Percentiles rank a stretch among this genome's conserved stretches.
Evolutionary conservation across 1,140 invertebrate species (phyloP).

Genomic region (Drosophila ercepeae): DNA sequence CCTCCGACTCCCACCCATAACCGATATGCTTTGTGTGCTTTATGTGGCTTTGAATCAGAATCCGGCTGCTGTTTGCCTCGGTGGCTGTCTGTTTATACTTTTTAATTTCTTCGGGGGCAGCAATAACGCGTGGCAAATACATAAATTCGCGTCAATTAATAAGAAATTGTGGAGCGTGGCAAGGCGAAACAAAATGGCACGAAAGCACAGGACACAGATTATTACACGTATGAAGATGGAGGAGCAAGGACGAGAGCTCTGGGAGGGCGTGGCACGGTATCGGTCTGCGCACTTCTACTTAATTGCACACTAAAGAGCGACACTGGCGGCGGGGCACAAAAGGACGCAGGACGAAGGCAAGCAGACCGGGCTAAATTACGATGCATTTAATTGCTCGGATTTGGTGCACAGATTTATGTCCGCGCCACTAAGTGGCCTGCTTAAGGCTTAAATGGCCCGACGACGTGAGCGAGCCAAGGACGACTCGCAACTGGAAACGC

Average conservation of each 20-base stretch:
- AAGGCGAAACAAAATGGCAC: constrained; percentile 67
- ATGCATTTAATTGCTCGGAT: constrained; percentile 82
- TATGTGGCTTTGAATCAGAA: constrained; percentile 42
- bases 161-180: constrained; percentile 74
- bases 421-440: constrained; percentile 79
- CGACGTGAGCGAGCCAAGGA: constrained; percentile 69
- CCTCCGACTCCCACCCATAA: background rate
- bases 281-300: constrained; percentile 69
- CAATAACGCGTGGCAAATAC: constrained; percentile 80
- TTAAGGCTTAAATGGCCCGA: constrained; percentile 80
- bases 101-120: constrained; percentile 72
- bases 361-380: constrained; percentile 69
- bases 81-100: constrained; percentile 72
- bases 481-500: constrained; percentile 6
- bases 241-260: no score
- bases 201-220: constrained; percentile 47
- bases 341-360: background rate
- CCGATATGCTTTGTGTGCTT: constrained; percentile 47
- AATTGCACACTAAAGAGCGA: constrained; percentile 77
- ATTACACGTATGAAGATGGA: constrained; percentile 44
- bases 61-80: constrained; percentile 3
- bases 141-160: constrained; percentile 82
- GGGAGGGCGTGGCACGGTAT: constrained; percentile 16
- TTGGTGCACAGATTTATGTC: constrained; percentile 81
- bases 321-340: constrained; percentile 8